Conservation (phyloP, 2,888 invertebrate species). For the Nowickia ferox region DNA sequence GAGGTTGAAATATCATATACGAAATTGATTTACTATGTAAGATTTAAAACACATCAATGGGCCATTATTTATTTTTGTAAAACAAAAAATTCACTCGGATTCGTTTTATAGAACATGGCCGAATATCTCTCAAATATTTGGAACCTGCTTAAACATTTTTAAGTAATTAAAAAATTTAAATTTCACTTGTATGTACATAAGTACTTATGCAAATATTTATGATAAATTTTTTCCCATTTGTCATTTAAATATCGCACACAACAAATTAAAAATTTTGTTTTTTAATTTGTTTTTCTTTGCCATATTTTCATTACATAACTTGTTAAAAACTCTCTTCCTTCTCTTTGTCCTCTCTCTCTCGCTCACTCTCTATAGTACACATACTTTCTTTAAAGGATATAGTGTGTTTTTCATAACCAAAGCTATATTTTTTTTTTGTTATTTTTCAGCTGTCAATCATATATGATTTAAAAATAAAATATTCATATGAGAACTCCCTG, state of each 20-base stretch:
- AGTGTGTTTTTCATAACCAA: not conserved
- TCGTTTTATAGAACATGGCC: too few species aligned
- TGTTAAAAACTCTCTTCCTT: not conserved
- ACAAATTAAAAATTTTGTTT: constrained; percentile 2
- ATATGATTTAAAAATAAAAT: constrained; percentile 55
- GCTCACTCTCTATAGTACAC: not conserved
- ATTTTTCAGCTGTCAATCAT: constrained; percentile 51
- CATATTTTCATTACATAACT: constrained; percentile 5
- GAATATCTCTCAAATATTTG: too few species aligned
- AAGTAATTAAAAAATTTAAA: too few species aligned
- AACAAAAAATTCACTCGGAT: too few species aligned
- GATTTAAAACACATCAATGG: too few species aligned
- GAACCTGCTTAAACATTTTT: too few species aligned
- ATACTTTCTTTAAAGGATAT: not conserved
- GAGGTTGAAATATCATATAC: too few species aligned
- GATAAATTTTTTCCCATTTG: not conserved
- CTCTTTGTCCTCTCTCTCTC: too few species aligned
- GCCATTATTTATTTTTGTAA: too few species aligned
- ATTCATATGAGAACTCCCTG: constrained; percentile 17
- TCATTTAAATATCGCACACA: not conserved
- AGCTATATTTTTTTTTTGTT: not conserved
- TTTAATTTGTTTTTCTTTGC: not conserved
- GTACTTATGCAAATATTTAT: not conserved
- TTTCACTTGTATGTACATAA: too few species aligned
- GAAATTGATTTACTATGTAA: too few species aligned